Evolutionary conservation across 1,140 invertebrate genomes (phyloP), one percentile per base, ranked within the genome.

Genomic region (Bombus superbus): DNA sequence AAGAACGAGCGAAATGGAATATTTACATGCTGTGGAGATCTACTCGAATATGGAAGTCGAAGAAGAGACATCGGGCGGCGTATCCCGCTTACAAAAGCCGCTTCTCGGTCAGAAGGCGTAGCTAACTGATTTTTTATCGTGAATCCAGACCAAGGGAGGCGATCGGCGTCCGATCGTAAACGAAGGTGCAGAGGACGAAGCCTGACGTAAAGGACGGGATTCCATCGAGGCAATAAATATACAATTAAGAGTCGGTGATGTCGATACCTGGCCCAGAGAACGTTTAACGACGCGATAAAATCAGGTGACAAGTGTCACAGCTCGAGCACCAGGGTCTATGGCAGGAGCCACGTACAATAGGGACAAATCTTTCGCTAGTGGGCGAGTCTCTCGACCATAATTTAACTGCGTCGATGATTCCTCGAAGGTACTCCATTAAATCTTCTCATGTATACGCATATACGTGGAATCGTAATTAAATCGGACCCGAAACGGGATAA

Each of bases 231-330:
- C 82, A 90, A 93, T 94, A 94, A 94, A 93, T 94, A 93, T 66
- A 91, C 89, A 93, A 94, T 94, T 94, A 94, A 94, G 91, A 89
- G 90, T 90, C 83, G 82, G 85, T 90, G 89, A 89, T 91, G 92
- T 93, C 93, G 91, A 94, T 94, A 92, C 82, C 86, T 85, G 78
- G 84, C 73, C 76, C 62, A 10, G 38, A 32, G 69, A 57, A 93
- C 88, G 86, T 93, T 94, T 94, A 94, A 94, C 93, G 94, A 94
- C 85, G 79, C 90, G 92, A 94, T 94, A 94, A 94, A 94, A 94
- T 91, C 91, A 77, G 89, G 92, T 92, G 93, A 94, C 94, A 94
- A 94, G 94, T 94, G 93, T 94, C 93, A 94, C 89, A 82, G 59
- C 44, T 81, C 83, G 83, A 88, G 83, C 78, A 89, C 86, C 72